Evolutionary conservation across 2,888 invertebrate species (phyloP).

Genomic region (Diogma glabrata): DNA sequence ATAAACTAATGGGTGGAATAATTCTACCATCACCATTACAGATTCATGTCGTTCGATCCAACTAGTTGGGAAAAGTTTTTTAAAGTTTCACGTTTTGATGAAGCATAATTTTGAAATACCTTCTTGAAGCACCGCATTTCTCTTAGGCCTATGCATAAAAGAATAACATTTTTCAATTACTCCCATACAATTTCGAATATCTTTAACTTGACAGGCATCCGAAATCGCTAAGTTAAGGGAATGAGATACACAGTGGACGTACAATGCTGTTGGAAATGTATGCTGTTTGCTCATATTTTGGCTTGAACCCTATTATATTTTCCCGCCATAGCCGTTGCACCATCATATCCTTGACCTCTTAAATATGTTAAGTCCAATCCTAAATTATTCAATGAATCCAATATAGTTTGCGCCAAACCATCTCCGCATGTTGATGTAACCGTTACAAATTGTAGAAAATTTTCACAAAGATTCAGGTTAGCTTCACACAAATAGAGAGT

Average conservation of each 20-base stretch:
- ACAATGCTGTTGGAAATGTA: not conserved
- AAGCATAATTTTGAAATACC: not conserved
- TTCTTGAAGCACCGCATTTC: not conserved
- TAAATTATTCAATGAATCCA: not conserved
- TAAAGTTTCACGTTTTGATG: not conserved
- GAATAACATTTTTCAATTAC: not conserved
- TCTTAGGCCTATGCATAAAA: not conserved
- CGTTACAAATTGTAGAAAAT: conserved; percentile 1
- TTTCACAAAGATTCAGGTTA: not conserved
- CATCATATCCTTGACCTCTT: not conserved
- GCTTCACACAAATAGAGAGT: not conserved
- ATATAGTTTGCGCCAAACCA: not conserved
- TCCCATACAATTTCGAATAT: not conserved
- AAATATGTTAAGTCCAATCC: not conserved
- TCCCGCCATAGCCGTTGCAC: not conserved
- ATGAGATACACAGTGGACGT: not conserved
- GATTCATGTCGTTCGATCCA: too few relatives aligned
- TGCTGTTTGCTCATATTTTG: not conserved
- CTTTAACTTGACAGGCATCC: not conserved
- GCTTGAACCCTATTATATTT: not conserved
- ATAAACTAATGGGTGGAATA: not conserved
- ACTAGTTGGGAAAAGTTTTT: too few relatives aligned
- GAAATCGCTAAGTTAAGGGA: not conserved
- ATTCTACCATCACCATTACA: not conserved
- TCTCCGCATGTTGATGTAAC: conserved; percentile 1